phyloP scores from a whole-genome alignment of 2,888 invertebrate species.

The Poecilus cupreus region DNA sequence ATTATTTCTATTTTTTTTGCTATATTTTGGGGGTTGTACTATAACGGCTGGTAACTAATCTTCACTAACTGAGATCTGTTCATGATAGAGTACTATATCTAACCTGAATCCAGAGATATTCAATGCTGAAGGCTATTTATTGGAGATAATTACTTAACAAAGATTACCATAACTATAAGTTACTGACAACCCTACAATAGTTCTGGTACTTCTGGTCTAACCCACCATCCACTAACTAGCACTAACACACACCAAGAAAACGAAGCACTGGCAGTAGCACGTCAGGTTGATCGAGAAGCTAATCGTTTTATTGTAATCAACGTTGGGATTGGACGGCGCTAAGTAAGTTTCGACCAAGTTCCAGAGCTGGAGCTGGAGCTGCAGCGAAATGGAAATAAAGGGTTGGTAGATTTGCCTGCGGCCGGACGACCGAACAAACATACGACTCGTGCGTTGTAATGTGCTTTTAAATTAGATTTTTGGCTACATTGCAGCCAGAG shows the following conservation, averaged over 20 bases:
- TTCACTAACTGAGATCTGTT: too few species aligned
- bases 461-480: slow-evolving; percentile 18
- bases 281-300: not conserved
- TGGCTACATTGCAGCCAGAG: not conserved
- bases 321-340: slow-evolving; percentile 30
- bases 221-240: too few species aligned
- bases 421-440: not conserved
- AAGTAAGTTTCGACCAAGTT: slow-evolving; percentile 29
- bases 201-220: too few species aligned
- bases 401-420: not conserved
- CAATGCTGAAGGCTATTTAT: too few species aligned
- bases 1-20: too few species aligned
- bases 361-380: not conserved
- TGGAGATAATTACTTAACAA: too few species aligned
- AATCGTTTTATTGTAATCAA: slow-evolving; percentile 42
- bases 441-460: not conserved
- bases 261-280: not conserved
- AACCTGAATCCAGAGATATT: too few species aligned
- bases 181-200: too few species aligned
- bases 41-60: too few species aligned
- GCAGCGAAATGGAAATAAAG: slow-evolving; percentile 16
- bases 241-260: not conserved
- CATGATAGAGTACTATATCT: too few species aligned
- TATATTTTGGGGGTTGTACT: too few species aligned
- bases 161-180: too few species aligned